Evolutionary conservation across 2,888 invertebrate species (phyloP).

Genomic region (Julus scandinavius): DNA sequence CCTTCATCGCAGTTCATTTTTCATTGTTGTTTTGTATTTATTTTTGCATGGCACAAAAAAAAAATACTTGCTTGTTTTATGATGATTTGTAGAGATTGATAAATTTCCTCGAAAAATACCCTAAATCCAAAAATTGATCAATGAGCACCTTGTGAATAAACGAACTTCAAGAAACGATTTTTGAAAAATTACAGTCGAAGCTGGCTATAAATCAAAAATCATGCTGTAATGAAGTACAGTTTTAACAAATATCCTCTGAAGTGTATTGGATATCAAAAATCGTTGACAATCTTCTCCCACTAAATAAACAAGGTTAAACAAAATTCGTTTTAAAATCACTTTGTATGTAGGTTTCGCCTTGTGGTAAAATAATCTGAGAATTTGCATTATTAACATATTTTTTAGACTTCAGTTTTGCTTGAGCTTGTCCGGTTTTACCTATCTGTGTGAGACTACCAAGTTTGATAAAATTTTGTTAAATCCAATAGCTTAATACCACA

Average conservation of each 20-base stretch:
- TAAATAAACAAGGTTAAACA: background rate
- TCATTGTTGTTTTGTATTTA: background rate
- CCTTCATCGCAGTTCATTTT: background rate
- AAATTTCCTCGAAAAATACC: background rate
- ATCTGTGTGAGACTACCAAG: background rate
- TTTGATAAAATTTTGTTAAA: background rate
- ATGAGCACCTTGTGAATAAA: background rate
- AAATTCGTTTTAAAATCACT: background rate
- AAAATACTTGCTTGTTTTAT: background rate
- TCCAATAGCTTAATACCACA: background rate
- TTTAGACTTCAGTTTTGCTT: no score
- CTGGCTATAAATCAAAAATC: background rate
- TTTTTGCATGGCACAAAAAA: background rate
- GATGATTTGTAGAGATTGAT: background rate
- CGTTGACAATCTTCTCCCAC: background rate
- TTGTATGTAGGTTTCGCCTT: background rate
- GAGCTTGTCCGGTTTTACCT: no score
- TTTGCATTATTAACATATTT: no score
- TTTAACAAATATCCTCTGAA: background rate
- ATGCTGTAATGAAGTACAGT: background rate
- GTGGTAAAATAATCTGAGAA: no score
- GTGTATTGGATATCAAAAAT: background rate
- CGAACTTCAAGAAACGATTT: background rate
- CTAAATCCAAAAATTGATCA: background rate
- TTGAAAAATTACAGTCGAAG: background rate